Conservation (phyloP, 2,797 vertebrate species). For the Syngnathus rostellatus region DNA sequence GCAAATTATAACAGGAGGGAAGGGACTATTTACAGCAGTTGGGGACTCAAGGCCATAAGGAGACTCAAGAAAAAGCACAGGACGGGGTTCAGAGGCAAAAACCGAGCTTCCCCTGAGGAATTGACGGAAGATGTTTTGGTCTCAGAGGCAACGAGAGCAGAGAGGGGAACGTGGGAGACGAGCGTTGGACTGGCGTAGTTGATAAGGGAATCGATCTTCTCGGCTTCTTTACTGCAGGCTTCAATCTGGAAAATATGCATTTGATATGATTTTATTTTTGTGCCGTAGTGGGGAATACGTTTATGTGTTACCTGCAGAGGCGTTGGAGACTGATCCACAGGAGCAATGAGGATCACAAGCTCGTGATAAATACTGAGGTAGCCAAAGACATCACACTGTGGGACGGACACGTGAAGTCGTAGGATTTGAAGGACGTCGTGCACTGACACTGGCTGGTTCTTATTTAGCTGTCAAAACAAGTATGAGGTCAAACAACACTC, state of each 20-base stretch:
- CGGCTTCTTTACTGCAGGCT: slow-evolving; percentile 95
- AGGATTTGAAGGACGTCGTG: slow-evolving; percentile 84
- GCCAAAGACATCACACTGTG: slow-evolving; percentile 94
- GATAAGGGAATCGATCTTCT: slow-evolving; percentile 95
- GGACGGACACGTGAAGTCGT: slow-evolving; percentile 87
- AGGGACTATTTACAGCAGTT: slow-evolving; percentile 1
- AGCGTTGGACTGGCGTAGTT: slow-evolving; percentile 91
- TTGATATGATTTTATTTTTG: background rate
- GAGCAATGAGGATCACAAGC: slow-evolving; percentile 87
- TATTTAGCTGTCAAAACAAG: slow-evolving; percentile 69
- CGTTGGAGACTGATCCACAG: slow-evolving; percentile 85
- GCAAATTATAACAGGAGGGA: background rate
- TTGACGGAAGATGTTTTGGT: slow-evolving; percentile 74
- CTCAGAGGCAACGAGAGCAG: slow-evolving; percentile 84
- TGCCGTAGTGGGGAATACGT: background rate
- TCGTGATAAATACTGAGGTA: slow-evolving; percentile 92
- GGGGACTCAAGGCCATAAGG: slow-evolving; percentile 25
- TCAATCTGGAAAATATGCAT: slow-evolving; percentile 72
- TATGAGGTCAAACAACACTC: background rate
- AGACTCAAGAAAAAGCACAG: slow-evolving; percentile 44
- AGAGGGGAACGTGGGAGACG: slow-evolving; percentile 86
- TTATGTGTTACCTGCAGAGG: slow-evolving; percentile 79
- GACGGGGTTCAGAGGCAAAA: slow-evolving; percentile 45
- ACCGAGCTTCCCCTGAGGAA: slow-evolving; percentile 49
- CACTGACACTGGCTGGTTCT: slow-evolving; percentile 81